These are phyloP conservation scores for Cranoglanis bouderius DNA, from an alignment of 2,113 vertebrate genomes.

Conservation along the genomic window DNA sequence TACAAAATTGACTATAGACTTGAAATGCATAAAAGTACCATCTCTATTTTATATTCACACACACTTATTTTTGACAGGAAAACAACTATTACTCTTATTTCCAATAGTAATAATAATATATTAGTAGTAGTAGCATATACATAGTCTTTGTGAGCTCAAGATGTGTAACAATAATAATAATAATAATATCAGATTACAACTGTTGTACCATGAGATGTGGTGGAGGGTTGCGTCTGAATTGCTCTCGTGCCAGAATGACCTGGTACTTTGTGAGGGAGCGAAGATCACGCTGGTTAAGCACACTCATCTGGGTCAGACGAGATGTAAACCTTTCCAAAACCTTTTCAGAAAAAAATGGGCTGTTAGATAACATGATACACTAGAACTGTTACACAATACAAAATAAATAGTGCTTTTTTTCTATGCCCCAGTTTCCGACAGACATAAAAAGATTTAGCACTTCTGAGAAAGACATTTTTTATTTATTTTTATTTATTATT, in stretches of 20 bases:
- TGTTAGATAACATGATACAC: not conserved
- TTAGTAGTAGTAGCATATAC: not conserved
- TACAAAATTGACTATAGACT: not conserved
- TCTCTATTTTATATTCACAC: not conserved
- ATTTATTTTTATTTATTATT: not conserved
- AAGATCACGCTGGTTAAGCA: constrained; percentile 80
- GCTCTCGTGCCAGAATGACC: constrained; percentile 90
- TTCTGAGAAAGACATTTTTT: not conserved
- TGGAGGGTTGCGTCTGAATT: constrained; percentile 89
- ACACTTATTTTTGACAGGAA: not conserved
- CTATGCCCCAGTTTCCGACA: not conserved
- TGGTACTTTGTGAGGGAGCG: constrained; percentile 88
- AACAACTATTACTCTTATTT: not conserved
- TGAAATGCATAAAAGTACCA: not conserved
- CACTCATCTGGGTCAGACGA: constrained; percentile 79
- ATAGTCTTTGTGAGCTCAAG: not conserved
- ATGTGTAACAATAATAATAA: not conserved
- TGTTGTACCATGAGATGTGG: constrained; percentile 72
- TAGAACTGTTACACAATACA: not conserved
- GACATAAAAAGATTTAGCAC: not conserved
- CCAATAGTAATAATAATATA: not conserved
- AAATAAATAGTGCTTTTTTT: not conserved
- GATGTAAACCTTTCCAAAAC: constrained; percentile 84
- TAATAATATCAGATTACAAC: not conserved
- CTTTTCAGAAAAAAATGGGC: constrained; percentile 63